Conservation (phyloP, 2,113 vertebrate species). For the Sphaerodactylus townsendi region DNA sequence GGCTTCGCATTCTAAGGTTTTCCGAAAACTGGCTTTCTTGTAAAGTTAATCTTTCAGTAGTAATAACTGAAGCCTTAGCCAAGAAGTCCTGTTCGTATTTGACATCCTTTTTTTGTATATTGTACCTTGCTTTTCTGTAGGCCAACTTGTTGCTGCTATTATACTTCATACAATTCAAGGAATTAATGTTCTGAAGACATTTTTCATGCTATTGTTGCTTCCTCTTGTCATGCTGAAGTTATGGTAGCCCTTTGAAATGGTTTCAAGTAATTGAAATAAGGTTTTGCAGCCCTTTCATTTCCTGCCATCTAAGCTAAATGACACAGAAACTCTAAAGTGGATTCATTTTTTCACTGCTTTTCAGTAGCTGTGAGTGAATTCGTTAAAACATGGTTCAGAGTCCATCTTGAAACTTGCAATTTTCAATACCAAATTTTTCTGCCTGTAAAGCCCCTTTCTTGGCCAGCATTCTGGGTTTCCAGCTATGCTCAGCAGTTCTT, state of each 20-base stretch:
- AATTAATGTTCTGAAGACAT: background rate
- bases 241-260: background rate
- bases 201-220: background rate
- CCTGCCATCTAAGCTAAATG: background rate
- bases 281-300: background rate
- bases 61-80: background rate
- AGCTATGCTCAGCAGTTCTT: no score
- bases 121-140: rapidly evolving
- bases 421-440: background rate
- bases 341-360: background rate
- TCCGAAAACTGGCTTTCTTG: background rate
- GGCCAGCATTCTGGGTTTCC: background rate
- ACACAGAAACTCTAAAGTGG: background rate
- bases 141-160: background rate
- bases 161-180: rapidly evolving
- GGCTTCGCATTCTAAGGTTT: background rate
- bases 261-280: background rate
- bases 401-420: background rate
- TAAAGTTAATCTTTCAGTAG: background rate
- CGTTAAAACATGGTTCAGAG: background rate
- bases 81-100: background rate
- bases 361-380: background rate
- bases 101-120: background rate
- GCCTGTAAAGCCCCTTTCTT: background rate
- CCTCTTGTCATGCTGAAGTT: background rate